Evolutionary conservation across 2,888 invertebrate genomes (phyloP), one percentile per base, ranked within the genome.

Genomic region (Apotomis turbidana): DNA sequence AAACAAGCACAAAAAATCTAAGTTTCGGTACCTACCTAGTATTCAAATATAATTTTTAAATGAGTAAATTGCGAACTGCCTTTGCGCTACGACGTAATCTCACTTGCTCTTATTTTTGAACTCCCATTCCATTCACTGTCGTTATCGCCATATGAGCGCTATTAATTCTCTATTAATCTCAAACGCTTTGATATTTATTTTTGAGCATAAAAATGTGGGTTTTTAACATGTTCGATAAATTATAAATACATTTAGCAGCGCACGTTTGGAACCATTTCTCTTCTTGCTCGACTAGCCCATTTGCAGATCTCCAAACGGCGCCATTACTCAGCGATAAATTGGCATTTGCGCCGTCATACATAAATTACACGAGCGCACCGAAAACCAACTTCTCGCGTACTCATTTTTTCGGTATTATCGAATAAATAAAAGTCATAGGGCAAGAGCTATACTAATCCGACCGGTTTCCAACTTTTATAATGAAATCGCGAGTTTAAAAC

Each of bases 301-400:
- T 93, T 90, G 90, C 91, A 92, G 91, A 92, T 93, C 90, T 92
- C 89, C 88, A 90, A 93, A 91, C 90, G 90, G 89, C 87, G 85
- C 91, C 89, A 93, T 93, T 93, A 93, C 91, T 93, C 93, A 92
- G 91, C 92, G 90, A 93, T 93, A 93, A 93, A 93, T 93, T 93
- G 93, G 93, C 90, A 91, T 93, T 93, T 91, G 89, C 88, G 90
- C 89, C 90, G 91, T 90, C 92, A 92, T 93, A 93, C 92, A 93
- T 93, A 93, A 92, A 93, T 93, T 91, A 92, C 88, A 84, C 78
- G 83, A 83, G 90, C 87, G 85, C 87, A 87, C 86, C 85, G 88
- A 89, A 88, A 91, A 91, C 87, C 88, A 86, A 89, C 84, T 88
- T 88, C 85, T 83, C 85, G 80, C 81, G 84, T 81, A 90, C 85